Evolutionary conservation across 1,140 invertebrate genomes (phyloP).

Genomic region (Drosophila mojavensis): DNA sequence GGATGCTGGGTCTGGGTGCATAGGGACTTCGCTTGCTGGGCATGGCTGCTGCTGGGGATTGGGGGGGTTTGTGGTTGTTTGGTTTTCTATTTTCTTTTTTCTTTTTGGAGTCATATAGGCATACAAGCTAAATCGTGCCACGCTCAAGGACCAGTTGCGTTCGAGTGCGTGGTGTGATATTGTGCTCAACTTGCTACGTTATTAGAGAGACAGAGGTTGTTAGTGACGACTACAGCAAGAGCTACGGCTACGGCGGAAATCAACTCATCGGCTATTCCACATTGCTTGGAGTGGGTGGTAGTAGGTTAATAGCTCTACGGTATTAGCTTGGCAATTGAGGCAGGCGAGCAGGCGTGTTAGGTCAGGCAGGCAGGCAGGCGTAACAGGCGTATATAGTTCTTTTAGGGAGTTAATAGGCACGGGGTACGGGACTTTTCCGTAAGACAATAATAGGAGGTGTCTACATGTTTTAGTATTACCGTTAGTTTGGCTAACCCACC

Average conservation of each 20-base stretch:
- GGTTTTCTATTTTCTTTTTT: too few species aligned
- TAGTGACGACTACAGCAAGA: constrained; percentile 27
- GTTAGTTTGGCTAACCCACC: constrained; percentile 15
- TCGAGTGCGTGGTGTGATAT: constrained; percentile 10
- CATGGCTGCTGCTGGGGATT: constrained; percentile 34
- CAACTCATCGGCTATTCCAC: too few species aligned
- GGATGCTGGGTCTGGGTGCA: constrained; percentile 31
- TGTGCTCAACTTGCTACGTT: constrained; percentile 14
- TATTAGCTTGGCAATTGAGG: constrained; percentile 4
- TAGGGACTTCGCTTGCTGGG: constrained; percentile 34
- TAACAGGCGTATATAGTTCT: neutral
- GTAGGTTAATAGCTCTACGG: constrained; percentile 25
- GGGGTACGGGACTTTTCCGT: neutral
- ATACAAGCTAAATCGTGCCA: constrained; percentile 23
- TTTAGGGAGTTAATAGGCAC: neutral
- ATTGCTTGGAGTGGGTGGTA: too few species aligned
- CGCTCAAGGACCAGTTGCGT: constrained; percentile 7
- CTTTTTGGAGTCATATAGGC: constrained; percentile 29
- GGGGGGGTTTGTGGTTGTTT: constrained; percentile 18
- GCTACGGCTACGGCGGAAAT: neutral
- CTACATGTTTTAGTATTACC: neutral
- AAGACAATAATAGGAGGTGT: neutral
- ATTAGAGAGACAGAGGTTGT: constrained; percentile 7
- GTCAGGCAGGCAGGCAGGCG: constrained; percentile 2
- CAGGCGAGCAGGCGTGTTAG: constrained; percentile 8